Base-by-base conservation (phyloP, 2,797 vertebrate genomes). In the Miichthys miiuy region DNA sequence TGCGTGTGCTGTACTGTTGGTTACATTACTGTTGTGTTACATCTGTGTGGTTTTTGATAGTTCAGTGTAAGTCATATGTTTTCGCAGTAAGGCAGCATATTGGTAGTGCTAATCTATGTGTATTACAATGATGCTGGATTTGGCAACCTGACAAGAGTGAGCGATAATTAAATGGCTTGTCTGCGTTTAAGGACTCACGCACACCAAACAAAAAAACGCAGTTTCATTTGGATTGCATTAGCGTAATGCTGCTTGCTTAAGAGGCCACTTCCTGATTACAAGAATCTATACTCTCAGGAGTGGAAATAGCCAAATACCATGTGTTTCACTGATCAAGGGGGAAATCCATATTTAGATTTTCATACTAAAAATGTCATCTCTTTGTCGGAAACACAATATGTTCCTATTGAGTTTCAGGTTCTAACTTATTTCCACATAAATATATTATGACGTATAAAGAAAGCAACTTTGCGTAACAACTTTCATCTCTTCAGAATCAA, bases 181-280 rank as follows among this genome's bases (percentile, higher is more conserved):
- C 27, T 30, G 21, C 5, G 5, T 56, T 47, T 13, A 23, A 42
- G 18, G n/a, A 56, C 54, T 23, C 46, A 34, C n/a, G 25, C 17
- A 20, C 4, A 25, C 16, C 14, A 56, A 38, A 47, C 16, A 41
- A 30, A 34, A 38, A 65, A 12, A 10, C 34, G 12, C n/a, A 55
- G 38, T 34, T 58, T 67, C 4, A 23, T 23, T 79, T 63, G 41
- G 21, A 18, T 69, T 83, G 50, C 73, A 73, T 52, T 50, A 63
- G 47, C 46, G 2, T 23, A 6, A n/a, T 44, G 21, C 48, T 72
- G 54, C 60, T 90, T 89, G 73, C 84, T 56, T 3, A 79, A 88
- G 82, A 77, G 41, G 34, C 10, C 34, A 93, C 86, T 92, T 93
- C 90, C 88, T 88, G 69, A 88, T 88, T 82, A 72, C 41, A 76